A percentile compares a stretch with the other conserved stretches of the same genome.
Evolutionary conservation across 2,888 invertebrate species (phyloP).

Genomic region (Synergus umbraculus): DNA sequence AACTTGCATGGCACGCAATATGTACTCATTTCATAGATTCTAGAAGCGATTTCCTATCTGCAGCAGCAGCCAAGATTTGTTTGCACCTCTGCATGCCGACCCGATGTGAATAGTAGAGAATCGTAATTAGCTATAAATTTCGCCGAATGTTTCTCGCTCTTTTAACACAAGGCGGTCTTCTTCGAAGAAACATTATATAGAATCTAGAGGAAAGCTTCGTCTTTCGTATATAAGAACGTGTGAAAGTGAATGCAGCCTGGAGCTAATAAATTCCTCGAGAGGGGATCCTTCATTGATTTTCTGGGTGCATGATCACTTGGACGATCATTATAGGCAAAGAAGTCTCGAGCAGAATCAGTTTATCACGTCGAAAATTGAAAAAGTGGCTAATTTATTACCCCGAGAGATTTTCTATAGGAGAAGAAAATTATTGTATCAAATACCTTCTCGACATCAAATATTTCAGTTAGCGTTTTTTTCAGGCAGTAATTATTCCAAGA

Average conservation of each 20-base stretch:
- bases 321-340: slow-evolving; percentile 1
- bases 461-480: background rate
- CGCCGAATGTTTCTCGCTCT: slow-evolving; percentile 33
- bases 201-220: slow-evolving; percentile 3
- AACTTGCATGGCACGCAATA: slow-evolving; percentile 28
- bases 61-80: slow-evolving; percentile 22
- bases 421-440: background rate
- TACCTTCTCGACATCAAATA: background rate
- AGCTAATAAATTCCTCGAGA: slow-evolving; percentile 10
- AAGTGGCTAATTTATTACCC: background rate
- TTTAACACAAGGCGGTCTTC: slow-evolving; percentile 19
- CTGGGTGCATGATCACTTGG: slow-evolving; percentile 8
- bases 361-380: background rate
- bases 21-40: slow-evolving; percentile 34
- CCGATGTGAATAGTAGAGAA: slow-evolving; percentile 23
- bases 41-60: slow-evolving; percentile 32
- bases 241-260: slow-evolving; percentile 23
- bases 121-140: slow-evolving; percentile 37
- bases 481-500: background rate
- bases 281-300: slow-evolving; percentile 10
- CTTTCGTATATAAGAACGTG: slow-evolving; percentile 22
- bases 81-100: slow-evolving; percentile 4
- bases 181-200: background rate
- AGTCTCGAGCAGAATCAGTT: background rate
- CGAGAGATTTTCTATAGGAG: background rate